These are phyloP conservation scores for Petromus typicus DNA, from an alignment of 2,113 vertebrate genomes.

Conservation along the genomic window DNA sequence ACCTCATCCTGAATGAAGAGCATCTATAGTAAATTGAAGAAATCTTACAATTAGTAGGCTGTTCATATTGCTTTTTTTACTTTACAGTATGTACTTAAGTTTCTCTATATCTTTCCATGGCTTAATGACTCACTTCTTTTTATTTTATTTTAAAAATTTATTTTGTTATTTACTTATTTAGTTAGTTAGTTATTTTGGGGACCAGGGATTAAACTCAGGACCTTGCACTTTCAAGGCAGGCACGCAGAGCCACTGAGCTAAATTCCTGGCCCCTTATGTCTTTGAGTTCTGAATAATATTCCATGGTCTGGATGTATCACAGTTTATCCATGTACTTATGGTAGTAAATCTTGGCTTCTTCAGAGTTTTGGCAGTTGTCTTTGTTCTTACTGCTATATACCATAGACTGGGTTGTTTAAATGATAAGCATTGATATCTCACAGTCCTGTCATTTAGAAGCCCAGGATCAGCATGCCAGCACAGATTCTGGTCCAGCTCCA, in stretches of 20 bases:
- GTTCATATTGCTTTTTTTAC: background rate
- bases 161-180: no score
- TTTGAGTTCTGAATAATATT: background rate
- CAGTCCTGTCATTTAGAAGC: background rate
- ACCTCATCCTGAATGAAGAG: background rate
- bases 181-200: no score
- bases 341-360: background rate
- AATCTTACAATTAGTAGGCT: background rate
- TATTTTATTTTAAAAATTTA: background rate
- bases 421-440: background rate
- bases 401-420: background rate
- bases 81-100: background rate
- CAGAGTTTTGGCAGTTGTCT: background rate
- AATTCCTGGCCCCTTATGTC: no score
- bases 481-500: background rate
- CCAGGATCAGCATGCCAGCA: background rate
- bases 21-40: background rate
- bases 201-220: no score
- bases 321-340: background rate
- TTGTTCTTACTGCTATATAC: background rate
- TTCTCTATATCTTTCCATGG: background rate
- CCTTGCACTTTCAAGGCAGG: no score
- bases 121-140: background rate
- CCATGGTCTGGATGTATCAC: background rate
- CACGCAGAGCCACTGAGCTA: no score